Evolutionary conservation across 2,888 invertebrate species (phyloP), one percentile per base, ranked within the genome.

Genomic region (Auanema sp.): DNA sequence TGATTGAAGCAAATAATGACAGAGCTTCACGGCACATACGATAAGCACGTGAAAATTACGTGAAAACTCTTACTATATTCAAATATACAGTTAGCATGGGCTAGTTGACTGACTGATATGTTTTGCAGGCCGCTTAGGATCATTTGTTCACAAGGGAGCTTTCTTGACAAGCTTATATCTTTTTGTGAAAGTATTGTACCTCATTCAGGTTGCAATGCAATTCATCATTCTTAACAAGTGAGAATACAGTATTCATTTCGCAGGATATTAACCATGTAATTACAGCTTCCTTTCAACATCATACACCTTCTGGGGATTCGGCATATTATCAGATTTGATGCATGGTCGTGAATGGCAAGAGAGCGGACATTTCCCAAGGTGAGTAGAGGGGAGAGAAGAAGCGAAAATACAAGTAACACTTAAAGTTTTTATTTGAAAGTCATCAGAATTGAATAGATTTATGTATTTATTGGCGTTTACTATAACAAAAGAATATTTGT

Each of bases 331-430:
- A 49, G 84, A 84, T 65, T 62, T 84, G 65, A 33, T 77, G 16
- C 43, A 75, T 49, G 83, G 82, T 10, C 63, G 79, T 12, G 75
- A 79, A 43, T 84, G 84, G 84, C 72, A 78, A 25, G 75, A 80
- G 59, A 81, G 81, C 41, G 84, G 83, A 8, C 78, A 79, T 52
- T 84, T 84, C 61, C 84, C 84, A 8, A 72, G 79, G 79, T 79
- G 64, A 58, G 56, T 3, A 47, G 47, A 47, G 47, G 10, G 47
- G 47, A 47, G 47, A 47, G 47, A 47, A 47, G 10, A 10, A 47
- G 21, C 3, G 47, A 10, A 10, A 47, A 47, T 18, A 47, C 33
- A 33, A 33, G 33, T 33, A 33, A 33, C 33, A 33, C 33, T 33
- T 33, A 33, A 33, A 33, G 33, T 33, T 33, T 33, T 33, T 33